Conservation (phyloP, 2,888 invertebrate genomes). For the Tenthredo scrophulariae region DNA sequence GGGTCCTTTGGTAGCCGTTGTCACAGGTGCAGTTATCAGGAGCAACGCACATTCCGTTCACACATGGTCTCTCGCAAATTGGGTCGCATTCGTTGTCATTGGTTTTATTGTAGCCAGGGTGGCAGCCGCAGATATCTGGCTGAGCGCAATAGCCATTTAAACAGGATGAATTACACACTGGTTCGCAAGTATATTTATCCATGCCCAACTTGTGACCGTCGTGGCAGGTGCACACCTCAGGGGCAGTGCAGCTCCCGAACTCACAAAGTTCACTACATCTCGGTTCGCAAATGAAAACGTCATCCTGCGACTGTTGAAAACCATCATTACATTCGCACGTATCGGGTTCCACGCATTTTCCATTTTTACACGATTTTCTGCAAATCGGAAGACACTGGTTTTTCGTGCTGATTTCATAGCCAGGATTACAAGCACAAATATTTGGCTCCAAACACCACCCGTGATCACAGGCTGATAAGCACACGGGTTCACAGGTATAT, state of each 20-base stretch:
- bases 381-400: conserved; percentile 2
- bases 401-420: conserved; percentile 79
- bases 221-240: conserved; percentile 75
- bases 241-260: conserved; percentile 76
- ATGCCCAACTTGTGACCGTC: conserved; percentile 47
- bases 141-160: conserved; percentile 74
- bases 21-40: conserved; percentile 76
- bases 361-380: conserved; percentile 70
- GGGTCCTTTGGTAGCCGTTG: conserved; percentile 65
- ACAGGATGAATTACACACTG: conserved; percentile 38
- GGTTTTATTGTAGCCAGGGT: conserved; percentile 52
- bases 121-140: conserved; percentile 77
- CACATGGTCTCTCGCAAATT: conserved; percentile 66
- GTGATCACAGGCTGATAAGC: conserved; percentile 86
- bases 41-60: conserved; percentile 66
- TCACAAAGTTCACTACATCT: conserved; percentile 76
- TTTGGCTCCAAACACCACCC: conserved; percentile 87
- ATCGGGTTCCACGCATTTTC: conserved; percentile 80
- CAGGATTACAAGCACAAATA: conserved; percentile 86
- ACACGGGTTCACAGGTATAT: conserved; percentile 81
- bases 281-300: conserved; percentile 59
- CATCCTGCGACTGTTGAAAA: background rate
- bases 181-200: conserved; percentile 52
- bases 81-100: conserved; percentile 55
- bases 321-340: background rate